A percentile compares a stretch with the other conserved stretches of the same genome.
phyloP scores from a whole-genome alignment of 1,140 invertebrate genomes.

The Halictus rubicundus region DNA sequence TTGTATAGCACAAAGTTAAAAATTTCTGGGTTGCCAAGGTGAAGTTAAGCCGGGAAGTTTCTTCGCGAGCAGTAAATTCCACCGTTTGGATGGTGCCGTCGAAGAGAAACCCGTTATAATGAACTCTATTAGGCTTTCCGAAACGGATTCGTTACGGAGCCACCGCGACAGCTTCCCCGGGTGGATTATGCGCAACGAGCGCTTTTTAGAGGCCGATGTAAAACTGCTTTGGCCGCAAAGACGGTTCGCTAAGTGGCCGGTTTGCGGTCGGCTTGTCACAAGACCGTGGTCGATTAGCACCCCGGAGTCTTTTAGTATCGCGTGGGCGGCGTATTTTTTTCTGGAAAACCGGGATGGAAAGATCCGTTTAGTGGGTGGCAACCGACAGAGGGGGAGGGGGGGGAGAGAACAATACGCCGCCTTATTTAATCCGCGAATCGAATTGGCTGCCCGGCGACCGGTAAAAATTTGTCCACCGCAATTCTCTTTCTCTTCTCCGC shows the following conservation, averaged over 20 bases:
- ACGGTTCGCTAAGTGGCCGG: slow-evolving; percentile 44
- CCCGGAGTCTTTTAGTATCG: slow-evolving; percentile 30
- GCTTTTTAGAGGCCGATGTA: slow-evolving; percentile 23
- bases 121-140: background rate
- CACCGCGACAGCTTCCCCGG: background rate
- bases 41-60: no score
- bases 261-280: slow-evolving; percentile 26
- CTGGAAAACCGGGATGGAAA: background rate
- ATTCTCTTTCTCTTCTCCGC: background rate
- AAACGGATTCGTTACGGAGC: slow-evolving; percentile 1
- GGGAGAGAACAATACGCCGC: background rate
- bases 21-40: no score
- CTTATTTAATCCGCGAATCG: slow-evolving; percentile 26
- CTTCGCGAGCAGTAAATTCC: no score
- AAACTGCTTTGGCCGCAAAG: slow-evolving; percentile 33
- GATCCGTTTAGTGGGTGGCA: slow-evolving; percentile 13
- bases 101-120: background rate
- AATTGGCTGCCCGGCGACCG: background rate
- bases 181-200: background rate
- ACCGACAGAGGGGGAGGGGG: no score
- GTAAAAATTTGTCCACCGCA: background rate
- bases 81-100: no score
- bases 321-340: slow-evolving; percentile 28
- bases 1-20: no score
- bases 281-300: slow-evolving; percentile 42